Conservation (phyloP, 2,797 vertebrate species). For the Melanogrammus aeglefinus region DNA sequence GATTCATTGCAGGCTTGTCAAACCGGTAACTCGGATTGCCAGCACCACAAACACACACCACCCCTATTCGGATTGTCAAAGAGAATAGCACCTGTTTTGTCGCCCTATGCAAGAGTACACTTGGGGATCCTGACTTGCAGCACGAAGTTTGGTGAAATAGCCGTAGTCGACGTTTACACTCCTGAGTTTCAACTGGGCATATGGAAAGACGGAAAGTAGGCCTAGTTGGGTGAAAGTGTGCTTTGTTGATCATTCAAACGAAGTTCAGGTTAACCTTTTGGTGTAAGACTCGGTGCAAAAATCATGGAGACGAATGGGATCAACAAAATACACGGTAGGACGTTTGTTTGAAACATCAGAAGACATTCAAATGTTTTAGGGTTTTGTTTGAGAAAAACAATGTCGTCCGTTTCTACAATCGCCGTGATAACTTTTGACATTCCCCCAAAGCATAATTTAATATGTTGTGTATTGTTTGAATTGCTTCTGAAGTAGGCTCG, state of each 20-base stretch:
- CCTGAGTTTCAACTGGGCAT: constrained; percentile 19
- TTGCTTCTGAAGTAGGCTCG: background rate
- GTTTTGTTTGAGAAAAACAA: background rate
- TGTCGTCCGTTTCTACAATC: background rate
- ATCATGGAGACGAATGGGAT: constrained; percentile 63
- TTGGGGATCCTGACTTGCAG: background rate
- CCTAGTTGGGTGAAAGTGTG: constrained; percentile 21
- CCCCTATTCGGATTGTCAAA: constrained; percentile 4
- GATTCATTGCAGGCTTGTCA: constrained; percentile 52
- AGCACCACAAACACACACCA: background rate
- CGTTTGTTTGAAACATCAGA: background rate
- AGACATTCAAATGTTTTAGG: background rate
- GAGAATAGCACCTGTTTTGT: constrained; percentile 29
- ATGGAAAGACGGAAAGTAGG: constrained; percentile 33
- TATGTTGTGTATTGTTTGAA: background rate
- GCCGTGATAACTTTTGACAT: background rate
- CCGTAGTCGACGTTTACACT: background rate
- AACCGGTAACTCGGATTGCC: constrained; percentile 48
- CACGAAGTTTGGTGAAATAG: no score
- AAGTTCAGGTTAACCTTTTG: background rate
- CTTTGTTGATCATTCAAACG: background rate
- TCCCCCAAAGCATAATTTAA: background rate
- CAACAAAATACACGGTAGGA: constrained; percentile 52
- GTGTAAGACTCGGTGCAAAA: background rate
- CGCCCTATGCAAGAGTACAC: background rate